Percentiles rank a stretch among this genome's conserved stretches.
Conservation (phyloP, 1,140 invertebrate species). For the Protaetia brevitarsis region DNA sequence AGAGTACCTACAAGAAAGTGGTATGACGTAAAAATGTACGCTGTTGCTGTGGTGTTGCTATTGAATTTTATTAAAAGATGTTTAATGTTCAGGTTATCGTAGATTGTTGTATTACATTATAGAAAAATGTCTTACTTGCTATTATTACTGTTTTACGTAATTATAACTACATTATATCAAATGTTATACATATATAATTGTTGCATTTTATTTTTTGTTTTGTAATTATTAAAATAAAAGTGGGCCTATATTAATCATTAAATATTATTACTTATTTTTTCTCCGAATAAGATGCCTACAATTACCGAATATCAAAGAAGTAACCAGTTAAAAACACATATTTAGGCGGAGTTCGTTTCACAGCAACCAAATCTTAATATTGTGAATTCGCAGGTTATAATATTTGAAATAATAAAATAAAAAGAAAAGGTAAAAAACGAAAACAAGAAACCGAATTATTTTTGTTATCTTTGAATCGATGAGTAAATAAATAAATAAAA, state of each 20-base stretch:
- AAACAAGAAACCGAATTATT: conserved; percentile 2
- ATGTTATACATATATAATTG: too few species aligned
- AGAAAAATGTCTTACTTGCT: too few species aligned
- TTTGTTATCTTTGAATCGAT: conserved; percentile 14
- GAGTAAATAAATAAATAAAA: background rate
- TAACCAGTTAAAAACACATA: background rate
- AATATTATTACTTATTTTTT: too few species aligned
- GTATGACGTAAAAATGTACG: background rate
- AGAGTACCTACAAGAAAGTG: background rate
- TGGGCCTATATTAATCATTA: too few species aligned
- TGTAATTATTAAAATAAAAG: too few species aligned
- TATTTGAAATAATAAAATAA: background rate
- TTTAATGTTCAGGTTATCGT: background rate
- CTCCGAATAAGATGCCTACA: too few species aligned
- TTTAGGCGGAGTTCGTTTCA: background rate
- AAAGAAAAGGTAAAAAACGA: background rate
- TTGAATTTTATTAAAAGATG: conserved; percentile 7
- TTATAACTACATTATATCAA: too few species aligned
- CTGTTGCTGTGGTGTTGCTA: background rate
- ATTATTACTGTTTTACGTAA: too few species aligned
- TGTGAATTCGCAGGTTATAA: background rate
- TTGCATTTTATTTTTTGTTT: too few species aligned
- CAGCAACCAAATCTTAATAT: background rate
- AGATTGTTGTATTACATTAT: too few species aligned
- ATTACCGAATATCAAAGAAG: too few species aligned